Conservation (phyloP, 2,797 vertebrate genomes). For the Eurystomus glaucurus region DNA sequence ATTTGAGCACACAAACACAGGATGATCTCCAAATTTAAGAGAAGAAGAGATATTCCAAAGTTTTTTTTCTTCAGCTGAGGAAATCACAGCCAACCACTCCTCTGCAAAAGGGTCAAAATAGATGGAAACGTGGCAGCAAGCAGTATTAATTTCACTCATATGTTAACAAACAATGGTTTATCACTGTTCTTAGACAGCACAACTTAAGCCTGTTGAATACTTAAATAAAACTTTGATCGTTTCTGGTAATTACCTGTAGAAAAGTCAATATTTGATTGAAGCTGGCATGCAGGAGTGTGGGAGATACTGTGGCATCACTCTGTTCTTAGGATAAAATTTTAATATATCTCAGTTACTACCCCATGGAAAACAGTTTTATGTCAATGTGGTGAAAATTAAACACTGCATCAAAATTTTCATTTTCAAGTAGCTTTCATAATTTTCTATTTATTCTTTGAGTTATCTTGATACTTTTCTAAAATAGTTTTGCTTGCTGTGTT, state of each 20-base stretch:
- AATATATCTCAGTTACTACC: neutral
- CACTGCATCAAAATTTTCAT: neutral
- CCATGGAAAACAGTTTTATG: neutral
- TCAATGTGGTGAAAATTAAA: neutral
- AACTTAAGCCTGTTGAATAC: neutral
- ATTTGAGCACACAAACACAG: neutral
- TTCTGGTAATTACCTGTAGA: neutral
- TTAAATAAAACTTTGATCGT: neutral
- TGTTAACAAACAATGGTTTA: neutral
- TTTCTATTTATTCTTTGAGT: neutral
- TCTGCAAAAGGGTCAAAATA: neutral
- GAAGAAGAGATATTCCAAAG: neutral
- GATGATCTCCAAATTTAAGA: neutral
- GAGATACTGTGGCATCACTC: neutral
- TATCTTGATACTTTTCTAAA: neutral
- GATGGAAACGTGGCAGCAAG: neutral
- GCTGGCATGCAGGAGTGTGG: neutral
- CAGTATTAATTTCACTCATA: neutral
- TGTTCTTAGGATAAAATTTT: neutral
- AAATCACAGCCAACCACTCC: neutral
- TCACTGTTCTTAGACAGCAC: neutral
- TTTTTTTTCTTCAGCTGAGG: neutral
- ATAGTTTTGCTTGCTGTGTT: neutral
- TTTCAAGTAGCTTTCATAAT: neutral
- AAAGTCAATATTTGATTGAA: neutral